Evolutionary conservation across 2,797 vertebrate species (phyloP).

Genomic region (Sebastes diploproa): DNA sequence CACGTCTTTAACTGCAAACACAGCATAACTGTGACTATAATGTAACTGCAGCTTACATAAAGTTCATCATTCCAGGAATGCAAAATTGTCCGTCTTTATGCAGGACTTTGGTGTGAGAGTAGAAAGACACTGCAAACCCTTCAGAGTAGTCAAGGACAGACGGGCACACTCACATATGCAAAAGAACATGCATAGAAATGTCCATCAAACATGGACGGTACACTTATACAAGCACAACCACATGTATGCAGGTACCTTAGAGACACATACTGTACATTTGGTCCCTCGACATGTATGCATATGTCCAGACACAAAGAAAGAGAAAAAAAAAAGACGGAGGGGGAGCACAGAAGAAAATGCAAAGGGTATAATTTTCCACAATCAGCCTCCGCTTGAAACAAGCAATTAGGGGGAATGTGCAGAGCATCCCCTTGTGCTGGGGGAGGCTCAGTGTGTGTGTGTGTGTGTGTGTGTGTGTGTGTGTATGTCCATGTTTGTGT

Average conservation of each 20-base stretch:
- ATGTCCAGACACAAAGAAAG: slow-evolving; percentile 60
- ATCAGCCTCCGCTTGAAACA: slow-evolving; percentile 92
- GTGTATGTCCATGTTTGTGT: slow-evolving; percentile 50
- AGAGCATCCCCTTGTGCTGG: slow-evolving; percentile 81
- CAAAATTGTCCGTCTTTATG: neutral
- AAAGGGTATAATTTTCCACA: slow-evolving; percentile 95
- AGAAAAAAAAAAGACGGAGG: slow-evolving; percentile 34
- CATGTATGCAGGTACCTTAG: neutral
- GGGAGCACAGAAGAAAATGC: slow-evolving; percentile 52
- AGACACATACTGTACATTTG: slow-evolving; percentile 21
- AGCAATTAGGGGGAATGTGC: slow-evolving; percentile 91
- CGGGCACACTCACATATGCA: neutral
- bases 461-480: slow-evolving; percentile 27
- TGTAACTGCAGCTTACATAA: neutral
- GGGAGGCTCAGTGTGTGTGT: slow-evolving; percentile 74
- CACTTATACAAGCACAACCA: neutral
- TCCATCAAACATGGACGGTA: neutral
- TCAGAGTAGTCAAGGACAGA: neutral
- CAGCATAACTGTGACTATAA: neutral
- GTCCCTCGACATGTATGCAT: slow-evolving; percentile 38
- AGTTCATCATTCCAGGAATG: neutral
- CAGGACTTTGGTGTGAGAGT: neutral
- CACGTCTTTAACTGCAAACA: neutral
- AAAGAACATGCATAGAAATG: neutral
- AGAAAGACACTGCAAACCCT: slow-evolving; percentile 5